Evolutionary conservation across 2,797 vertebrate species (phyloP).

Genomic region (Enteromius fasciolatus): DNA sequence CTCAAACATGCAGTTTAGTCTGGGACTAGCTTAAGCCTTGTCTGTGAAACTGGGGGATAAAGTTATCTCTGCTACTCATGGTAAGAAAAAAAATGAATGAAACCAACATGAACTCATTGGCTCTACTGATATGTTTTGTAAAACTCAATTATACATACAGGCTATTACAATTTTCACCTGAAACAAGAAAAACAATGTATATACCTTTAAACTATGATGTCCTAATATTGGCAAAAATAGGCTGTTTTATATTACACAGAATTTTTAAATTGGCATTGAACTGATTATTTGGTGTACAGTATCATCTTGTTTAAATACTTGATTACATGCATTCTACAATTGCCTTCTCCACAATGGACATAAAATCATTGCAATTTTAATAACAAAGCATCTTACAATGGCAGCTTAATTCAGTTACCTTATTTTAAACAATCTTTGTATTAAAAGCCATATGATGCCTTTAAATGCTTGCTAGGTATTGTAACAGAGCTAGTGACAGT

Average conservation of each 20-base stretch:
- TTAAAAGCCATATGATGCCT: neutral
- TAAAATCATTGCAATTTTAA: neutral
- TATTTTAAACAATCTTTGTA: neutral
- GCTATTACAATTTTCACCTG: neutral
- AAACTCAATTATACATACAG: neutral
- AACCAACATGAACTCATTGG: neutral
- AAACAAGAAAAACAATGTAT: neutral
- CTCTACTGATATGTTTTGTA: neutral
- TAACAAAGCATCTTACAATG: neutral
- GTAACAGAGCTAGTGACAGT: constrained; percentile 44
- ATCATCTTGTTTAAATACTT: neutral
- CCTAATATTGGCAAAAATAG: neutral
- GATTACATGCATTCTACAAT: neutral
- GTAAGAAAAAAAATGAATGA: neutral
- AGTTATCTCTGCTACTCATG: neutral
- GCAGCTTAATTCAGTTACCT: neutral
- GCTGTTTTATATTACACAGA: neutral
- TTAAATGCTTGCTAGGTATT: constrained; percentile 8
- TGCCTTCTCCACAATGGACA: neutral
- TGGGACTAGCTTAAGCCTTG: too few species aligned
- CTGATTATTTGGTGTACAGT: neutral
- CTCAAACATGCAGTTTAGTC: too few species aligned
- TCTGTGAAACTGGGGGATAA: too few species aligned
- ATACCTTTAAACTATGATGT: neutral
- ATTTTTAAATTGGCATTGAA: neutral